Evolutionary conservation across 2,113 vertebrate genomes (phyloP), one percentile per base, ranked within the genome.

Genomic region (Hucho hucho): DNA sequence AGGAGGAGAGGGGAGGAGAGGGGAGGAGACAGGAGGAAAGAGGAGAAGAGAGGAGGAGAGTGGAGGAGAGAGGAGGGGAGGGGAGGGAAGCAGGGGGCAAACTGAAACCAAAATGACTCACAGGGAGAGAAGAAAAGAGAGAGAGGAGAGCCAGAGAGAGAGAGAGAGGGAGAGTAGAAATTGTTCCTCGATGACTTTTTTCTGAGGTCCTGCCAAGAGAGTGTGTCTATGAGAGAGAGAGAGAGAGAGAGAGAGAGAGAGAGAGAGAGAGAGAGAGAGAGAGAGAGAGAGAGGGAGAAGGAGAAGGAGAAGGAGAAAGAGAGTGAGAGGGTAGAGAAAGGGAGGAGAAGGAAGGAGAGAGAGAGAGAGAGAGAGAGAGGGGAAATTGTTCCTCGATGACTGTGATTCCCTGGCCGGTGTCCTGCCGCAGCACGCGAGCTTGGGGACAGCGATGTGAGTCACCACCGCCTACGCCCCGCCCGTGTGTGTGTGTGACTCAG

Each of bases 51-150:
- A 70, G 69, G 26, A 75, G 66, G 65, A 25, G 61, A 2, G 16
- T 1, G 75, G 12, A 18, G 18, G 24, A 12, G 47, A 43, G 13
- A 59, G 25, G 37, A 28, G 63, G 16, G 58, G 43, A 49, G 64
- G 22, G 47, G 26, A 61, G 16, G 58, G 56, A 28, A 56, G 3
- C 6, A 79, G 70, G 71, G 49, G 77, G 75, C 73, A 82, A 83
- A 88, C 76, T 79, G 81, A 83, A 85, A 85, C 86, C 79, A 79
- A 87, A 77, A 86, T 88, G 87, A 84, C 77, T 87, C 81, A 89
- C 74, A 83, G 79, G n/a, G 58, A 61, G 58, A n/a, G 56, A 59
- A 14, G 5, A 2, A n/a, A n/a, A 22, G 4, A 58, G 56, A 66
- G 71, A 81, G 78, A 5, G 29, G 29, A 29, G 4, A 29, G 29